Evolutionary conservation across 2,797 vertebrate species (phyloP).

Genomic region (Lithobates sylvaticus): DNA sequence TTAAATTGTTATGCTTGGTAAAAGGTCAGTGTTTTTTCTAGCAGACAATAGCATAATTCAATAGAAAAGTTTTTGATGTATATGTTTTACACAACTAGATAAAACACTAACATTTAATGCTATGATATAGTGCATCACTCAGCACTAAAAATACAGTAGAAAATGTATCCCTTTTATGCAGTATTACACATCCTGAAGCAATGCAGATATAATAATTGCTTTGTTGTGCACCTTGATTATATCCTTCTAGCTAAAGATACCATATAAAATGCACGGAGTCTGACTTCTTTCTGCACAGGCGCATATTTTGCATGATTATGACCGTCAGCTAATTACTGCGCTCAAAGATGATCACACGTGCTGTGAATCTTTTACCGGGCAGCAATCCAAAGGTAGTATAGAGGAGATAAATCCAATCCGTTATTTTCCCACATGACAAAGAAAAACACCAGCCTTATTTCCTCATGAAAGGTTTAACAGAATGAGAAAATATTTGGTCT

Average conservation of each 20-base stretch:
- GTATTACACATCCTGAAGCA: constrained; percentile 13
- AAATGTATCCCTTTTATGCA: constrained; percentile 12
- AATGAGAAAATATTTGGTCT: constrained; percentile 32
- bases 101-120: background rate
- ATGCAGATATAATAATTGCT: constrained; percentile 41
- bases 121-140: background rate
- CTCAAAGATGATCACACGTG: constrained; percentile 42
- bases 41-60: background rate
- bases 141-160: constrained; percentile 7
- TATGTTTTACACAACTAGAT: background rate
- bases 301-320: constrained; percentile 54
- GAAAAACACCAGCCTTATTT: constrained; percentile 39
- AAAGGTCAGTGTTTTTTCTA: background rate
- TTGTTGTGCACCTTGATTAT: constrained; percentile 44
- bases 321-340: constrained; percentile 37
- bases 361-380: constrained; percentile 54
- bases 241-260: constrained; percentile 38
- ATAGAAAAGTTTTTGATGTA: background rate
- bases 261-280: constrained; percentile 29
- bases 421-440: constrained; percentile 51
- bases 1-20: background rate
- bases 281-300: constrained; percentile 28
- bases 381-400: constrained; percentile 39
- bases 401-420: constrained; percentile 44
- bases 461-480: constrained; percentile 35